Conservation (phyloP, 35 echinoderm and acorn worm species). For the Holothuria glaberrima region DNA sequence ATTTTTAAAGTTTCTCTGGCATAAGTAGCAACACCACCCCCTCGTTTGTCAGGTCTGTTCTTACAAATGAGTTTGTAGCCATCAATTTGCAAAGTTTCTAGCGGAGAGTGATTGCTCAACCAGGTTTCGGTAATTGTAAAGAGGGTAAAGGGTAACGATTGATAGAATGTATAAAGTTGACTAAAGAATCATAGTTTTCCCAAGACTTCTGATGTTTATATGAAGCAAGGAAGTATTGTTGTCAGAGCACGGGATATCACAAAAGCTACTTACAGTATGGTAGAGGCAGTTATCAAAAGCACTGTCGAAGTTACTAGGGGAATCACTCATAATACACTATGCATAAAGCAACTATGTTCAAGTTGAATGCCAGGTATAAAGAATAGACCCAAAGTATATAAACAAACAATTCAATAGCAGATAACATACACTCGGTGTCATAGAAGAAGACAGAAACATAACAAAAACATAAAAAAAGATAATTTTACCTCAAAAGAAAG, state of each 20-base stretch:
- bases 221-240: slow-evolving; percentile 7
- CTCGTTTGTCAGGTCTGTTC: neutral
- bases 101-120: neutral
- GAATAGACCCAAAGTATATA: neutral
- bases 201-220: slow-evolving; percentile 29
- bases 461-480: neutral
- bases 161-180: slow-evolving; percentile 31
- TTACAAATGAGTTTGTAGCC: slow-evolving; percentile 10
- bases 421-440: neutral
- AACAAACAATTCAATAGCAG: neutral
- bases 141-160: slow-evolving; percentile 7
- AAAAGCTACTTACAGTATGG: slow-evolving; percentile 5
- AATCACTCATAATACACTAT: neutral
- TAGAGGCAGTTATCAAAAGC: neutral
- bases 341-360: neutral
- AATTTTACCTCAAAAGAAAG: neutral
- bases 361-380: slow-evolving; percentile 5
- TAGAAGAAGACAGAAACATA: neutral
- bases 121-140: neutral
- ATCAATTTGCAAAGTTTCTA: neutral
- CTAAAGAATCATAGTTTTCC: neutral
- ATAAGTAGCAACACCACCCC: neutral
- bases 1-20: neutral
- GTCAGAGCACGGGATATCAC: neutral
- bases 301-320: neutral